A percentile compares a stretch with the other conserved stretches of the same genome.
phyloP scores from a whole-genome alignment of 1,140 invertebrate genomes.

The Adoxophyes honmai region DNA sequence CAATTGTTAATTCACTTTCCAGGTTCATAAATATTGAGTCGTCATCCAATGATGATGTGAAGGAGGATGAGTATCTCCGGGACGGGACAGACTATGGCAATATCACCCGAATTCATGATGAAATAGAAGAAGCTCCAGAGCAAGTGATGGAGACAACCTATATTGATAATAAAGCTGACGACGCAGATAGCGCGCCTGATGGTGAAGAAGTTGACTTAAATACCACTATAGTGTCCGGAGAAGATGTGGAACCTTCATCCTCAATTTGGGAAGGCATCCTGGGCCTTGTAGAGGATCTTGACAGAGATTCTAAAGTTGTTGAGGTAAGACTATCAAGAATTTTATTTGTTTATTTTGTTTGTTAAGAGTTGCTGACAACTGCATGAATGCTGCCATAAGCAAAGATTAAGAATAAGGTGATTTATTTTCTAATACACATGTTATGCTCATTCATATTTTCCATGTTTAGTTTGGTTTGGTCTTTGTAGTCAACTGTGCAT shows the following conservation, averaged over 20 bases:
- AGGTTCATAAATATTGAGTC: constrained; percentile 85
- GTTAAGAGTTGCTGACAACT: too few relatives aligned
- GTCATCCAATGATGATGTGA: constrained; percentile 75
- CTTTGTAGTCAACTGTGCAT: too few relatives aligned
- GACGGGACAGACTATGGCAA: constrained; percentile 71
- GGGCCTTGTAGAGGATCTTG: constrained; percentile 65
- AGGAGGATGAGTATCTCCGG: constrained; percentile 58
- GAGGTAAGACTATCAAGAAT: constrained; percentile 44
- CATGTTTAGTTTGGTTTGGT: too few relatives aligned
- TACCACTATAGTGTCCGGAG: constrained; percentile 50
- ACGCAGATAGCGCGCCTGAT: constrained; percentile 23
- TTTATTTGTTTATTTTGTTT: too few relatives aligned
- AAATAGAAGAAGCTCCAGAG: constrained; percentile 27
- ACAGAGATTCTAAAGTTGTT: constrained; percentile 50
- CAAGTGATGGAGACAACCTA: constrained; percentile 55
- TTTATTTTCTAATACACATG: too few relatives aligned
- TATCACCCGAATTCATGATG: constrained; percentile 57
- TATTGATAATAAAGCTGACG: constrained; percentile 36
- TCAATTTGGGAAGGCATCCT: constrained; percentile 67
- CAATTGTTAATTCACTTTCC: constrained; percentile 24
- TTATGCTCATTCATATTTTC: too few relatives aligned
- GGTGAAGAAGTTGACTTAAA: constrained; percentile 45
- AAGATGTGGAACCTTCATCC: constrained; percentile 47
- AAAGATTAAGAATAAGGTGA: too few relatives aligned
- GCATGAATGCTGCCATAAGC: too few relatives aligned